These are phyloP conservation scores for Onychomys torridus DNA, from an alignment of 2,797 vertebrate genomes.

Conservation along the genomic window DNA sequence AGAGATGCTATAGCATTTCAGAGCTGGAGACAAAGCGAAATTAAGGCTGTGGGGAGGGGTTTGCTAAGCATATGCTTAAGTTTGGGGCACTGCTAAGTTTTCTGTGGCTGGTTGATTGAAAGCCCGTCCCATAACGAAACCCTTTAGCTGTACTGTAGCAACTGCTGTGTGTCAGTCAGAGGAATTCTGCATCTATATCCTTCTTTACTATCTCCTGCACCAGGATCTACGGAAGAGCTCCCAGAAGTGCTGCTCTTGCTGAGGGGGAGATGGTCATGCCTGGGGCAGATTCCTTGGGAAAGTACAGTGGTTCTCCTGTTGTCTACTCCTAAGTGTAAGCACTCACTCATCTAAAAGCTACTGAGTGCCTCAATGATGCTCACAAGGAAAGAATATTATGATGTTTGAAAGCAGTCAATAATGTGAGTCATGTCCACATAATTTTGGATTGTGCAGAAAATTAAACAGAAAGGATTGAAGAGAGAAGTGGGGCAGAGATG, in stretches of 20 bases:
- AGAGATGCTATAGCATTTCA: constrained; percentile 46
- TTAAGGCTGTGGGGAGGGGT: neutral
- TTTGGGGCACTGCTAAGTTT: constrained; percentile 11
- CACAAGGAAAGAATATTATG: neutral
- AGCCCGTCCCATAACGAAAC: constrained; percentile 10
- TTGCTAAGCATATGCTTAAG: constrained; percentile 53
- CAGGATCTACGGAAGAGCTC: neutral
- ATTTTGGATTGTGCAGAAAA: constrained; percentile 46
- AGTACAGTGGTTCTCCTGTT: neutral
- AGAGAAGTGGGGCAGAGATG: neutral
- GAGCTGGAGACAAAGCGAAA: neutral
- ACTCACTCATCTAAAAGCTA: neutral
- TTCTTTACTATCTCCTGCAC: neutral
- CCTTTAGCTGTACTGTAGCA: neutral
- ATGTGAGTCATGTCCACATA: neutral
- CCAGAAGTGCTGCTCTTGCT: neutral
- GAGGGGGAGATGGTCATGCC: neutral
- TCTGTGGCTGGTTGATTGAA: constrained; percentile 10
- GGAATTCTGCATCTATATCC: neutral
- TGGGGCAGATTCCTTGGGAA: neutral
- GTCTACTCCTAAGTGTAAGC: neutral
- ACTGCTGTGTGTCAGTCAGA: neutral
- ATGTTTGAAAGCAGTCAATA: neutral
- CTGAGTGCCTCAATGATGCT: neutral
- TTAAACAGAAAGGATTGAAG: neutral